Base-by-base conservation (phyloP, 2,888 invertebrate genomes). In the Caenorhabditis sp. region DNA sequence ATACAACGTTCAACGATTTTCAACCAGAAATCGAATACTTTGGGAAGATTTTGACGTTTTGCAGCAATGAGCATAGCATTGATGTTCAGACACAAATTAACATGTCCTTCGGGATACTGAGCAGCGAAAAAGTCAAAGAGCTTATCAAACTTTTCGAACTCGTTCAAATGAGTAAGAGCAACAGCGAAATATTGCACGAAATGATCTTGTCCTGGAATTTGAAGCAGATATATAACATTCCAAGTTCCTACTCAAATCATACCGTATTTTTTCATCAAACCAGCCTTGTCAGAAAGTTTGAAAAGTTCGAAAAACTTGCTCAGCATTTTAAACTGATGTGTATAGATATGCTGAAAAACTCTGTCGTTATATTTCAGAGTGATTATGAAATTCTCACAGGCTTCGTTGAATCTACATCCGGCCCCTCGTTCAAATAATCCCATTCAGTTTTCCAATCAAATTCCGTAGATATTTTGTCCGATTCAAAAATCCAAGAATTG, bases 51-150 rank as follows among this genome's bases (percentile, higher is more conserved):
- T 36, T 21, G 27, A 36, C 31, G 57, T 36, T 60, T 67, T 2
- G 70, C 66, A 31, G 56, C 58, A 25, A 56, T 58, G 57, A 58
- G 60, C 25, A 71, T 21, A 10, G 60, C 63, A 20, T 62, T 53
- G 4, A 64, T 38, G 21, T 38, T 25, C 4, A 71, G 27, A 20
- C 61, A 64, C 17, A 67, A 25, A n/a, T 49, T 43, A 4, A 27
- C 58, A 8, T 43, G 12, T 0, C 20, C 10, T 5, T 50, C 25
- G n/a, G 21, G 49, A n/a, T 59, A 25, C 23, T n/a, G 25, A 1
- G 26, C 36, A 2, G 58, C 58, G 21, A 49, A 27, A 1, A 21
- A 14, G 0, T 58, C 21, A 38, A 36, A 72, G 0, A 72, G 23
- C n/a, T 49, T 38, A 7, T 43, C 27, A 14, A 65, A 58, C 0